Conservation (phyloP, 2,797 vertebrate genomes). For the Alosa sapidissima region DNA sequence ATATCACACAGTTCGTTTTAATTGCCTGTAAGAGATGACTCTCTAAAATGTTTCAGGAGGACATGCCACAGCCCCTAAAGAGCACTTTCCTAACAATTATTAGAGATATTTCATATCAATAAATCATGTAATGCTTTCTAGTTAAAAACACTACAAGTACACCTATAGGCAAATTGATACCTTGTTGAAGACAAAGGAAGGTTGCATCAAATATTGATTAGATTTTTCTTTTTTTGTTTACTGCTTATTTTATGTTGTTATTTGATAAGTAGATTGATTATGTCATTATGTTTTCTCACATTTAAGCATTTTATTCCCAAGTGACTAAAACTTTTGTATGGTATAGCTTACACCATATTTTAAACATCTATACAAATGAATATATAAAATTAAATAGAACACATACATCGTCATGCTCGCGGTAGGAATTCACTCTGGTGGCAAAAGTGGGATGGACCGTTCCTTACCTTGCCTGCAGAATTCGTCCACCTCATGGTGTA, state of each 20-base stretch:
- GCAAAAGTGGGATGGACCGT: background rate
- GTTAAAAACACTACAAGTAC: too few species aligned
- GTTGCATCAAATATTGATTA: too few species aligned
- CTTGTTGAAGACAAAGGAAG: too few species aligned
- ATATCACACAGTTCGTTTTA: slow-evolving; percentile 47
- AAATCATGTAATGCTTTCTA: background rate
- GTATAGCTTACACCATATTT: too few species aligned
- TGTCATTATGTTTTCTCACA: too few species aligned
- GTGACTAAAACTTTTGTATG: too few species aligned
- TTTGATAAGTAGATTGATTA: too few species aligned
- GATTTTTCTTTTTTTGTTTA: too few species aligned
- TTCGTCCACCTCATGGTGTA: slow-evolving; percentile 93
- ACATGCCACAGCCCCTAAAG: slow-evolving; percentile 36
- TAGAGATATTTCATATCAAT: slow-evolving; percentile 40
- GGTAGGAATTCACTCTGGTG: background rate
- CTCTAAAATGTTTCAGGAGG: slow-evolving; percentile 37
- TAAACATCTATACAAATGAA: background rate
- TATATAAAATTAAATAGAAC: background rate
- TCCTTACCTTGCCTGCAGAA: slow-evolving; percentile 86
- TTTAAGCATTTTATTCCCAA: too few species aligned
- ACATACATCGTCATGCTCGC: background rate
- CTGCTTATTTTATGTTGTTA: too few species aligned
- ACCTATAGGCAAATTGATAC: too few species aligned
- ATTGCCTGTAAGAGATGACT: slow-evolving; percentile 46
- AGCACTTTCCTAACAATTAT: slow-evolving; percentile 46